Percentiles rank a stretch among this genome's conserved stretches.
These are phyloP conservation scores for Ranitomeya imitator DNA, from an alignment of 2,113 vertebrate genomes.

Conservation along the genomic window DNA sequence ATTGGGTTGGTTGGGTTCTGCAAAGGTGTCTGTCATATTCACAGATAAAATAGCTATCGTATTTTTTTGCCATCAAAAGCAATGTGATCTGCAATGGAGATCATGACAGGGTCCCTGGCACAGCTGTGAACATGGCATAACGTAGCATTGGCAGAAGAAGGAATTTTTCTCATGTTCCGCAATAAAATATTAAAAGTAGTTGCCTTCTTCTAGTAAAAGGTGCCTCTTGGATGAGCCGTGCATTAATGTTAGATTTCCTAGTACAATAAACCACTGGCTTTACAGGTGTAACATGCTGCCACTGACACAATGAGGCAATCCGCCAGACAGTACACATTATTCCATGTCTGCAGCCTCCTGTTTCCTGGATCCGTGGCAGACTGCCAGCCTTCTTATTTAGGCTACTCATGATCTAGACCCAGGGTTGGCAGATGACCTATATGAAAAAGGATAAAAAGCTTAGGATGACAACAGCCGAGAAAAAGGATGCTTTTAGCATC, in stretches of 20 bases:
- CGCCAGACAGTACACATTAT: background rate
- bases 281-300: background rate
- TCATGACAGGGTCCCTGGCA: too few relatives aligned
- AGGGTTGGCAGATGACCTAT: conserved; percentile 50
- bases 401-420: conserved; percentile 44
- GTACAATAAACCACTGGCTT: background rate
- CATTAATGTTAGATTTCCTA: background rate
- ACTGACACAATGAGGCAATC: background rate
- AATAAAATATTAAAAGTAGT: too few relatives aligned
- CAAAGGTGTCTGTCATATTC: background rate
- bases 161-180: too few relatives aligned
- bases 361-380: conserved; percentile 22
- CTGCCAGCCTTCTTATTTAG: conserved; percentile 45
- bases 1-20: background rate
- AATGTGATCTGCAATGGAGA: too few relatives aligned
- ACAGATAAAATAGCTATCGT: too few relatives aligned
- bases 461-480: conserved; percentile 49
- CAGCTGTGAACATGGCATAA: too few relatives aligned
- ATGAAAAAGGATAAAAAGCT: conserved; percentile 55
- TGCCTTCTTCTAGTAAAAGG: background rate
- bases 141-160: too few relatives aligned
- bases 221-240: background rate
- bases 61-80: too few relatives aligned
- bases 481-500: conserved; percentile 48
- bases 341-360: conserved; percentile 21